These are phyloP conservation scores for Atta colombica DNA, from an alignment of 1,140 invertebrate genomes.

Conservation along the genomic window DNA sequence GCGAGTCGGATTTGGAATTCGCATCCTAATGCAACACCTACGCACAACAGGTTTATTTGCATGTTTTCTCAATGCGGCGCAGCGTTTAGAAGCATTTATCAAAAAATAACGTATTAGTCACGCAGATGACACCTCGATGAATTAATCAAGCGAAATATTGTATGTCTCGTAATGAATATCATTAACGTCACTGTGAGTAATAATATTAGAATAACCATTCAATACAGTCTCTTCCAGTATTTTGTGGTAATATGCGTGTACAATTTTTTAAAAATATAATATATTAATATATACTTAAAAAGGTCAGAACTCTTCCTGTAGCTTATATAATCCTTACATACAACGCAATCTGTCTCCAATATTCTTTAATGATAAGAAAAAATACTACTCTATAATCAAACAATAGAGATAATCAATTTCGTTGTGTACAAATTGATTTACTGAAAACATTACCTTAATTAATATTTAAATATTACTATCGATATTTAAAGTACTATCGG, in stretches of 20 bases:
- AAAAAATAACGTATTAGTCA: constrained; percentile 62
- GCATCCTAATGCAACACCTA: constrained; percentile 67
- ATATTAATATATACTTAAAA: background rate
- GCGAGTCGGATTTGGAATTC: constrained; percentile 70
- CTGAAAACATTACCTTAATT: background rate
- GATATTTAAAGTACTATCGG: background rate
- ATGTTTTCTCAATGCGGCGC: constrained; percentile 62
- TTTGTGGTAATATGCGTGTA: background rate
- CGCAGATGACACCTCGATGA: constrained; percentile 11
- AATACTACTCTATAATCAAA: background rate
- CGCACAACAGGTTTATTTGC: constrained; percentile 69
- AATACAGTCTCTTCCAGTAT: background rate
- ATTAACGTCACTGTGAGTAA: constrained; percentile 38
- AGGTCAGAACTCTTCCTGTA: background rate
- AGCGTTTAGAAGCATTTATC: constrained; percentile 32
- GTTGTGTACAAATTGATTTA: background rate
- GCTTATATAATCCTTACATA: constrained; percentile 6
- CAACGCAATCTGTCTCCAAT: background rate
- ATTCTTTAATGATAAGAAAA: background rate
- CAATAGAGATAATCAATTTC: background rate
- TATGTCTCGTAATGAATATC: constrained; percentile 31
- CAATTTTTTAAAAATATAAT: background rate
- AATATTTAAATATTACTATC: no score
- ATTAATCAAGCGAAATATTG: constrained; percentile 43
- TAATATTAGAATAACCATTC: constrained; percentile 27